Conservation (phyloP, 2,888 invertebrate genomes). For the Scaptomyza tumidula region DNA sequence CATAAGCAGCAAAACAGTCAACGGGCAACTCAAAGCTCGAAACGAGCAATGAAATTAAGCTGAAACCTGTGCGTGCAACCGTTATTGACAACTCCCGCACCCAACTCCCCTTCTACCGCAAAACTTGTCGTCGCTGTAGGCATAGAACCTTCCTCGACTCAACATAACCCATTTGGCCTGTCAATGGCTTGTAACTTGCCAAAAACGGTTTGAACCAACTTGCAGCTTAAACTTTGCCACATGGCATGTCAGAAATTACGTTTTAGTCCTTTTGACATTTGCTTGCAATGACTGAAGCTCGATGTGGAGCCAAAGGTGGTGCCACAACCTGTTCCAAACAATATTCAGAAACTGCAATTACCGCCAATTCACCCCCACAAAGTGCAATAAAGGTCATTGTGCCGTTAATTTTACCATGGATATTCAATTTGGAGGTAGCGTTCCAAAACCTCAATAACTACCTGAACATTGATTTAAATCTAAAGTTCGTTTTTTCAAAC, state of each 20-base stretch:
- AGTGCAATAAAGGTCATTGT: conserved; percentile 50
- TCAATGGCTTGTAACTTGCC: conserved; percentile 67
- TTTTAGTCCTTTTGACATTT: conserved; percentile 69
- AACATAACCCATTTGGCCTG: conserved; percentile 60
- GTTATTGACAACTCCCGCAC: conserved; percentile 43
- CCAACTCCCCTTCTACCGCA: neutral
- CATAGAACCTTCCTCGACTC: conserved; percentile 60
- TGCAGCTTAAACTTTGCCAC: conserved; percentile 49
- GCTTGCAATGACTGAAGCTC: conserved; percentile 47
- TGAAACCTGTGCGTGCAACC: conserved; percentile 53
- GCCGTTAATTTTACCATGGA: conserved; percentile 26
- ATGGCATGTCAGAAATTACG: conserved; percentile 63
- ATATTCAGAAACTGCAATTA: conserved; percentile 48
- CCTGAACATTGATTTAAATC: no score
- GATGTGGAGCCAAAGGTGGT: neutral
- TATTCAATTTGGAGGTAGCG: conserved; percentile 52
- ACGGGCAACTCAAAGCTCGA: conserved; percentile 5
- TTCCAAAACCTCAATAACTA: no score
- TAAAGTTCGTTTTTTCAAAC: no score
- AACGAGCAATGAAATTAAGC: conserved; percentile 11
- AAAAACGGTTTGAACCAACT: conserved; percentile 47
- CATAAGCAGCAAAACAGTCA: conserved; percentile 1
- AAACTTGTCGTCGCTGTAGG: conserved; percentile 30
- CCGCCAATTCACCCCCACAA: conserved; percentile 12
- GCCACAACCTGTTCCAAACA: conserved; percentile 14